phyloP scores from a whole-genome alignment of 64 coral and sea anemone species.

The Dendronephthya gigantea region DNA sequence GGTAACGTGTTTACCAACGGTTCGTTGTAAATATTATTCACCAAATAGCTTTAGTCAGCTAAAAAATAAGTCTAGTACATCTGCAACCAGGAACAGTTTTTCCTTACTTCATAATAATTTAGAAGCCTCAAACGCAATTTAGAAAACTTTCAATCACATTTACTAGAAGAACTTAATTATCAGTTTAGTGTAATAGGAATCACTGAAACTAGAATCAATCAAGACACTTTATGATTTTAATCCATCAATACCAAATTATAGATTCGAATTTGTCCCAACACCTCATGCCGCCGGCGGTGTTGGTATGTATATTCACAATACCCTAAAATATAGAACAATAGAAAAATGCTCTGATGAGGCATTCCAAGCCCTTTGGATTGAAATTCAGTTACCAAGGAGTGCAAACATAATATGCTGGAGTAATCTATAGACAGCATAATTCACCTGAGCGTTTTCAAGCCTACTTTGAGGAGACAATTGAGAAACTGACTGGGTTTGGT shows the following conservation, averaged over 20 bases:
- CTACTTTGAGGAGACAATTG: constrained; percentile 2
- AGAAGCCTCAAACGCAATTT: not conserved
- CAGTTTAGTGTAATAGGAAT: not conserved
- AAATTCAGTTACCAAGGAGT: not conserved
- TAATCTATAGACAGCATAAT: constrained; percentile 16
- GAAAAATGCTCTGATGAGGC: too few species aligned
- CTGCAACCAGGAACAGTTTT: not conserved
- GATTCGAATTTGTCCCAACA: too few species aligned
- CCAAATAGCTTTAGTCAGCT: not conserved
- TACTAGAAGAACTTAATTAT: not conserved
- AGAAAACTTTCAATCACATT: not conserved
- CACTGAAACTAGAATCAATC: not conserved
- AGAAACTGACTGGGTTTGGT: not conserved
- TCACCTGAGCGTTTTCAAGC: constrained; percentile 12
- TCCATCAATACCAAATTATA: too few species aligned
- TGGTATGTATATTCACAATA: too few species aligned
- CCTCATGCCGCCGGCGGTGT: too few species aligned
- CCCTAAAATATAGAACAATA: too few species aligned
- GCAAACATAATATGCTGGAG: not conserved
- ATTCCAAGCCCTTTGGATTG: constrained; percentile 31
- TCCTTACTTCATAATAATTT: not conserved
- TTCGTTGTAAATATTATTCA: not conserved
- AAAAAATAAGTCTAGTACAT: not conserved
- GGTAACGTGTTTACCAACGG: not conserved
- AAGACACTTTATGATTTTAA: not conserved